phyloP scores from a whole-genome alignment of 2,888 invertebrate genomes.

The Geophilus truncorum region DNA sequence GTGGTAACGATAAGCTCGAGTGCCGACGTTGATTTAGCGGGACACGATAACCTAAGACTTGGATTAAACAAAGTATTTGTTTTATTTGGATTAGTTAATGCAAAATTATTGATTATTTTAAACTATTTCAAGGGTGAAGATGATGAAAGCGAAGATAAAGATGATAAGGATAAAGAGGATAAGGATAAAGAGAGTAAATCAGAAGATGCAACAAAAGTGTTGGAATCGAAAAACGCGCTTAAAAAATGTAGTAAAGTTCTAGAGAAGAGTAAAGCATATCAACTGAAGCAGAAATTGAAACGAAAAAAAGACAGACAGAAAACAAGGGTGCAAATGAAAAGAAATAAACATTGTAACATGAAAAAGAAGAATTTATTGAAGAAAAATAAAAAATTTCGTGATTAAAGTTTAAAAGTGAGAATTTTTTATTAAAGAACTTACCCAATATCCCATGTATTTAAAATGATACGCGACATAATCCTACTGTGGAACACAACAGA shows the following conservation, averaged over 20 bases:
- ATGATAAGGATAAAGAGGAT: neutral
- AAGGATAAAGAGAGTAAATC: neutral
- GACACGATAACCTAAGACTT: neutral
- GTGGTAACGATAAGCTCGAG: slow-evolving; percentile 34
- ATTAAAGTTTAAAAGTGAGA: neutral
- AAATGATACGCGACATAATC: too few relatives aligned
- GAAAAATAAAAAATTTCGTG: neutral
- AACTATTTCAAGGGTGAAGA: neutral
- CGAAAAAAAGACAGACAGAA: neutral
- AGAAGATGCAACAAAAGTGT: neutral
- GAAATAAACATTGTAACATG: neutral
- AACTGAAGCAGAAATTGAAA: neutral
- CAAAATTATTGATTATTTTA: neutral
- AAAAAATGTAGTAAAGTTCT: neutral
- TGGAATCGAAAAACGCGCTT: neutral
- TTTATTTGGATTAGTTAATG: neutral
- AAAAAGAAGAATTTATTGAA: neutral
- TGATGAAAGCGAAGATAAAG: neutral
- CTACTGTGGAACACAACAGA: too few relatives aligned
- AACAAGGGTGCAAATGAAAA: neutral
- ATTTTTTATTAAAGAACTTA: neutral
- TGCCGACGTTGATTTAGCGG: slow-evolving; percentile 34
- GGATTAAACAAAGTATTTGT: neutral
- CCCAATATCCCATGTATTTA: too few relatives aligned
- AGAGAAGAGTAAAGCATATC: neutral